phyloP scores from a whole-genome alignment of 2,888 invertebrate species.

The Chorisops tibialis region DNA sequence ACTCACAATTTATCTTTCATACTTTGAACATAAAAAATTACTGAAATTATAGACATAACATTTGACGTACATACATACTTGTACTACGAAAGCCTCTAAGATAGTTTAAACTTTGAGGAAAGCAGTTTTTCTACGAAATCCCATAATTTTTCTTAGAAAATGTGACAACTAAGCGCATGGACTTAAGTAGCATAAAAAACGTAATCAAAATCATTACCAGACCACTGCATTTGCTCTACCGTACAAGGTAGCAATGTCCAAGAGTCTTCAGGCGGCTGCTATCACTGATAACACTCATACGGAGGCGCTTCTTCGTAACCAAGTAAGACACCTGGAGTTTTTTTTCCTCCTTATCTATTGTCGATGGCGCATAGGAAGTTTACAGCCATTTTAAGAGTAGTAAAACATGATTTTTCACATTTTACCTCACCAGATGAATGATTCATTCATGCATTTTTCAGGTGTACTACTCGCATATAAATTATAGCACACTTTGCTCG shows the following conservation, averaged over 20 bases:
- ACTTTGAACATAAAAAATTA: no score
- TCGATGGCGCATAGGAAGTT: not conserved
- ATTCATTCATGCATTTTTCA: conserved; percentile 8
- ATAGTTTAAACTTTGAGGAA: no score
- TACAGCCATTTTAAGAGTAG: not conserved
- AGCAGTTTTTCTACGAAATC: not conserved
- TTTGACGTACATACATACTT: no score
- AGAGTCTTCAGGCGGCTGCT: not conserved
- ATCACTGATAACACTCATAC: no score
- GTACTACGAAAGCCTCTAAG: no score
- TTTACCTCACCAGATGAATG: not conserved
- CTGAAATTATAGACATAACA: no score
- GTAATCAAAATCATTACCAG: not conserved
- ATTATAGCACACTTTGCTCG: not conserved
- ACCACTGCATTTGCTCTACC: no score
- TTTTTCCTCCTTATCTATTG: not conserved
- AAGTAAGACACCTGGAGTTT: no score
- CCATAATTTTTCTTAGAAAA: not conserved
- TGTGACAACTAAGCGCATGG: no score
- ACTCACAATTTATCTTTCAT: no score
- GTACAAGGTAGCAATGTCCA: no score
- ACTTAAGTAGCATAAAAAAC: not conserved
- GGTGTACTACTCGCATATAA: not conserved
- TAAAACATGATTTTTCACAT: not conserved
- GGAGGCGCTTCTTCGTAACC: no score